Percentiles rank a stretch among this genome's conserved stretches.
These are phyloP conservation scores for Pandemis corylana DNA, from an alignment of 2,888 invertebrate genomes.

Conservation along the genomic window DNA sequence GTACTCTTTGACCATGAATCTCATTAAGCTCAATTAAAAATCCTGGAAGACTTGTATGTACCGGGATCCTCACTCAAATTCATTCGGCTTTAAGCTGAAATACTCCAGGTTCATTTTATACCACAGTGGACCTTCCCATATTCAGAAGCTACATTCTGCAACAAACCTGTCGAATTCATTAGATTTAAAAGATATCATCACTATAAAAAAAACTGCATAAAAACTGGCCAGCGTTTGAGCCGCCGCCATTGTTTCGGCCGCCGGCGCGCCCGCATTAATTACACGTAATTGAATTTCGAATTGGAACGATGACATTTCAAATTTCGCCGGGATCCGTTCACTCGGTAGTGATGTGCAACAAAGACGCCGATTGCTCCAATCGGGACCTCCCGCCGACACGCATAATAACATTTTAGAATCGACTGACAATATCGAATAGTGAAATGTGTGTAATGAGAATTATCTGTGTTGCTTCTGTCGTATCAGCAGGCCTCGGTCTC, in stretches of 20 bases:
- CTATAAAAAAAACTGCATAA: constrained; percentile 51
- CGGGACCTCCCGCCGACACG: constrained; percentile 76
- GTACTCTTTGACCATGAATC: no score
- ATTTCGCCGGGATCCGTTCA: constrained; percentile 80
- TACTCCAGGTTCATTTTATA: no score
- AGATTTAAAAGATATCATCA: constrained; percentile 58
- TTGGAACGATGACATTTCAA: constrained; percentile 87
- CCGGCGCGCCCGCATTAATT: constrained; percentile 84
- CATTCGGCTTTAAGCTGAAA: no score
- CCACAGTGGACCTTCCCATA: neutral
- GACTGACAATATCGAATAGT: constrained; percentile 77
- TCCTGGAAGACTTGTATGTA: no score
- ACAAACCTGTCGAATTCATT: constrained; percentile 46
- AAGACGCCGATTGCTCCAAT: constrained; percentile 74
- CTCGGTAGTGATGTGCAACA: constrained; percentile 80
- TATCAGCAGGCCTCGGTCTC: constrained; percentile 72
- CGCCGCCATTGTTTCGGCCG: constrained; percentile 81
- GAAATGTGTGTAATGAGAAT: constrained; percentile 84
- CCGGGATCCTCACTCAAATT: no score
- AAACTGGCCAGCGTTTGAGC: constrained; percentile 58
- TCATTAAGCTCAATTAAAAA: no score
- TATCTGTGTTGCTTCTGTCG: constrained; percentile 82
- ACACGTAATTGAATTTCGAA: constrained; percentile 87
- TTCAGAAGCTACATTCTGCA: neutral
- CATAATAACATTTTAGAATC: constrained; percentile 79